Evolutionary conservation across 37 sponge, comb jelly and placozoan species (phyloP).

Genomic region (Cladorhizidae sp.): DNA sequence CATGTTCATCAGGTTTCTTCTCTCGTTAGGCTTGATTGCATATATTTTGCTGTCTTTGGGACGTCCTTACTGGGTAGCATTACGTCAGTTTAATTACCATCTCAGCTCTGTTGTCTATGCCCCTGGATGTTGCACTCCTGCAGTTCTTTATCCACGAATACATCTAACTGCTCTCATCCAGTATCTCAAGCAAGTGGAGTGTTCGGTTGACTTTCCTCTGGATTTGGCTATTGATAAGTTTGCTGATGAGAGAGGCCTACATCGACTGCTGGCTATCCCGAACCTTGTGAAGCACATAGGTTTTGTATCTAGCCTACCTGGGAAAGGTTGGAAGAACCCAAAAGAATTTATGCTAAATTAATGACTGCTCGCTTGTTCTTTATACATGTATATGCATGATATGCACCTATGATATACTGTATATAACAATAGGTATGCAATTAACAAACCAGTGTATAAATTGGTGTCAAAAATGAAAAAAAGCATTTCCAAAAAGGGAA

Average conservation of each 20-base stretch:
- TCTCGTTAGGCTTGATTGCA: background rate
- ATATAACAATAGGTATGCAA: too few species aligned
- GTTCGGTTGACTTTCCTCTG: constrained; percentile 17
- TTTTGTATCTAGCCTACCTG: constrained; percentile 37
- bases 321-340: constrained; percentile 47
- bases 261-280: constrained; percentile 31
- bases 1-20: background rate
- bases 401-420: too few species aligned
- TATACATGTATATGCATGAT: too few species aligned
- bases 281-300: constrained; percentile 55
- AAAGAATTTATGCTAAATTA: constrained; percentile 29
- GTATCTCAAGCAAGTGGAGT: constrained; percentile 21
- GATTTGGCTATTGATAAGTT: constrained; percentile 49
- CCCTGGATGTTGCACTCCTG: constrained; percentile 65
- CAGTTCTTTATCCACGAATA: constrained; percentile 25
- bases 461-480: too few species aligned
- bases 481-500: too few species aligned
- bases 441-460: too few species aligned
- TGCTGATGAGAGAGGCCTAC: constrained; percentile 20
- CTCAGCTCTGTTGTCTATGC: constrained; percentile 34
- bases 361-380: background rate
- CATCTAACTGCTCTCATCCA: constrained; percentile 14
- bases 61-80: constrained; percentile 37
- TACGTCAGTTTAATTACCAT: constrained; percentile 15
- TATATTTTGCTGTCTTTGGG: constrained; percentile 30